Conservation (phyloP, 2,797 vertebrate genomes). For the Heteromormyrus szaboi region DNA sequence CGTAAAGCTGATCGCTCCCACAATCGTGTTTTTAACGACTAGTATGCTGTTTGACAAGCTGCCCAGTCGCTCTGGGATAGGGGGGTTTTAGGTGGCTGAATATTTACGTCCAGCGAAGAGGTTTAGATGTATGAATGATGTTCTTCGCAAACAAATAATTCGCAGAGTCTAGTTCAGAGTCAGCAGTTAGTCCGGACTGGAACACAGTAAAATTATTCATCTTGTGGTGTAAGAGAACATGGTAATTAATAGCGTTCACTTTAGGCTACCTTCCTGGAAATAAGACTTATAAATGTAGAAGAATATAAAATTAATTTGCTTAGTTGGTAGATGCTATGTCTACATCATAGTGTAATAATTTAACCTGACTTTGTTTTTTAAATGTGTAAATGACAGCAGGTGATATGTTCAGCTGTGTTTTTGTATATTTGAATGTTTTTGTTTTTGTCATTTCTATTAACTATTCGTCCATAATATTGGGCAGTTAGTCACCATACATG, state of each 20-base stretch:
- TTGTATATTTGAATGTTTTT: background rate
- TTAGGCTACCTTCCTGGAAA: background rate
- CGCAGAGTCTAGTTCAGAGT: background rate
- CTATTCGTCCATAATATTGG: no score
- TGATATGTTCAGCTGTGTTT: background rate
- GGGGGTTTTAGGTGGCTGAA: background rate
- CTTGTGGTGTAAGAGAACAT: background rate
- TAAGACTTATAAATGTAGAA: background rate
- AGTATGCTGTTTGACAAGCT: background rate
- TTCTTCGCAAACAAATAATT: background rate
- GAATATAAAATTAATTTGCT: background rate
- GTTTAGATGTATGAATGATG: background rate
- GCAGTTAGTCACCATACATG: no score
- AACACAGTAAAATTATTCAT: background rate
- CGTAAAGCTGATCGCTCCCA: background rate
- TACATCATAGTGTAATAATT: background rate
- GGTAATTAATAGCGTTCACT: background rate
- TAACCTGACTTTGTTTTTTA: background rate
- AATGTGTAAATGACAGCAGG: background rate
- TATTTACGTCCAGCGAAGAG: background rate
- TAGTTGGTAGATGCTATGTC: background rate
- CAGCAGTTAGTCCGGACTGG: background rate
- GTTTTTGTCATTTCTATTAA: no score
- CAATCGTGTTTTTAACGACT: background rate
- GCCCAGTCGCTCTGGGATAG: background rate